Evolutionary conservation across 2,113 vertebrate species (phyloP).

Genomic region (Delphinus delphis): DNA sequence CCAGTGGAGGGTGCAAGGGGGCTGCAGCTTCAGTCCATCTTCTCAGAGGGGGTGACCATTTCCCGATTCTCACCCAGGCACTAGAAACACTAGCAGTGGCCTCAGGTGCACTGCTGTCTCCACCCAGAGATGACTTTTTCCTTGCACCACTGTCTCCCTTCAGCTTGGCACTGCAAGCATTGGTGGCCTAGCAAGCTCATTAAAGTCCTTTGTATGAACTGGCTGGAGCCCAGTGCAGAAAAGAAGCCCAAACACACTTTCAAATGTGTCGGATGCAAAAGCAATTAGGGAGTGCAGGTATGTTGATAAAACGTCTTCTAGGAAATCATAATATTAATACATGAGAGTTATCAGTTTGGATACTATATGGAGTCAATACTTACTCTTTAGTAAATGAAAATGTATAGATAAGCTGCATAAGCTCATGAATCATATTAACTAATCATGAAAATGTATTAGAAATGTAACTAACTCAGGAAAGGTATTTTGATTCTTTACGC

Average conservation of each 20-base stretch:
- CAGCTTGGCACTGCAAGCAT: not conserved
- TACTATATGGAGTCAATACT: not conserved
- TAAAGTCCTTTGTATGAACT: not conserved
- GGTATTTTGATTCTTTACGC: not conserved
- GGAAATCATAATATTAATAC: not conserved
- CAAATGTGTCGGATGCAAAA: constrained; percentile 6
- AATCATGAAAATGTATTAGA: not conserved
- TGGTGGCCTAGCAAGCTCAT: not conserved
- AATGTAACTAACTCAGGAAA: not conserved
- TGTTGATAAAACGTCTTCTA: not conserved
- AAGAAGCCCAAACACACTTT: not conserved
- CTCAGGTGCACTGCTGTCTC: not conserved
- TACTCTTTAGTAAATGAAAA: constrained; percentile 23
- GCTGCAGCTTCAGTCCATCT: not conserved
- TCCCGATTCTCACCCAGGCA: not conserved
- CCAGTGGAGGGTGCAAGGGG: not conserved
- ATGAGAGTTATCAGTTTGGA: not conserved
- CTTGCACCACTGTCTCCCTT: not conserved
- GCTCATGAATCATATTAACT: not conserved
- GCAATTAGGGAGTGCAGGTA: constrained; percentile 2
- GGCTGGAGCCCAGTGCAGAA: not conserved
- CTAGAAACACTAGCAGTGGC: not conserved
- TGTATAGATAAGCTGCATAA: not conserved
- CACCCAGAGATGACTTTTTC: not conserved
- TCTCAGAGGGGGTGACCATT: too few relatives aligned